Base-by-base conservation (phyloP, 2,888 invertebrate species). In the Blera fallax region DNA sequence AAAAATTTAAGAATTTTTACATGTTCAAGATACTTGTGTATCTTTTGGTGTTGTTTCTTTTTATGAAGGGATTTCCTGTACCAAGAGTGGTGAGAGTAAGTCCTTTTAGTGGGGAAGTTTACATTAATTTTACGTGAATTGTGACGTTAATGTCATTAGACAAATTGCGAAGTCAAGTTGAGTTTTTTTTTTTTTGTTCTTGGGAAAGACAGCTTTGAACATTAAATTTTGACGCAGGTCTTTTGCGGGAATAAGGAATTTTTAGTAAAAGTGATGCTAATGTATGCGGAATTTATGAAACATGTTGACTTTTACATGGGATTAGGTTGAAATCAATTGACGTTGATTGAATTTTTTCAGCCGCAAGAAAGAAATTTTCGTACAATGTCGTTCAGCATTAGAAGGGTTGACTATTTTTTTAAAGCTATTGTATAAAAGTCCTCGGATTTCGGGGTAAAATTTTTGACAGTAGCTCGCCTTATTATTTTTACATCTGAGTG, bases 111-210 rank as follows among this genome's bases (percentile, higher is more conserved):
- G 50, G 8, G 18, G 14, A 62, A 64, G 43, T 62, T 62, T 62
- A 73, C 74, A 74, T 56, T 52, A 43, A 65, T 65, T 52, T 21
- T 54, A 65, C 34, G 65, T 40, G 40, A 21, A 73, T 73, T 73
- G 37, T 56, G 34, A 64, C 21, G 56, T 56, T 65, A 65, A 76
- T 56, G 37, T 32, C 65, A 56, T 56, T 56, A 65, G 56, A 76
- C 64, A 76, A 65, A 65, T 76, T 56, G 74, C 34, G 45, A 45
- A 11, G 56, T 64, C 54, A 32, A 32, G n/a, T 40, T 14, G 40
- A 43, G n/a, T 21, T 45, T 45, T n/a, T 8, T 54, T 14, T 54
- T 10, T 7, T 16, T n/a, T 11, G 10, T 27, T 43, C 18, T 43
- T 10, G 16, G 27, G 27, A 29, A 37, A 43, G 3, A 45, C 18